These are phyloP conservation scores for Orthosia gracilis DNA, from an alignment of 2,888 invertebrate genomes.

Conservation along the genomic window DNA sequence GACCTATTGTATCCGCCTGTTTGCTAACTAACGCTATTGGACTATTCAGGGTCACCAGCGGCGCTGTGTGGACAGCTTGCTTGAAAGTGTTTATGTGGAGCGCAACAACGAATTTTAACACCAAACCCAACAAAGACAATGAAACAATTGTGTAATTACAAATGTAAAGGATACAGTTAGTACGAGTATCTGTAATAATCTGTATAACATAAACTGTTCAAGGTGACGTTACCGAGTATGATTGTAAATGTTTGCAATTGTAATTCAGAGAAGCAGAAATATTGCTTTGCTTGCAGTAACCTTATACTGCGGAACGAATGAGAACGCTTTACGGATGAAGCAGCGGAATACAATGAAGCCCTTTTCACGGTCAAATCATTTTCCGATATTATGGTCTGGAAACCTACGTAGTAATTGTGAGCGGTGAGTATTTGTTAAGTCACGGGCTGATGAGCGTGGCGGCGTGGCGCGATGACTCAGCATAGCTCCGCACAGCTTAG, in stretches of 20 bases:
- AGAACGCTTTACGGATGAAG: conserved; percentile 47
- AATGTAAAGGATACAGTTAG: conserved; percentile 54
- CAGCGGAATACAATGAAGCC: conserved; percentile 67
- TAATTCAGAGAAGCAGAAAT: conserved; percentile 54
- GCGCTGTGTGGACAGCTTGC: conserved; percentile 72
- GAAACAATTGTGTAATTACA: conserved; percentile 62
- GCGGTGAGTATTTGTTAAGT: conserved; percentile 78
- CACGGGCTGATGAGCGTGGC: conserved; percentile 79
- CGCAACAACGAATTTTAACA: conserved; percentile 63
- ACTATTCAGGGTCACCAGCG: conserved; percentile 76
- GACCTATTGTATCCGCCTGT: conserved; percentile 75
- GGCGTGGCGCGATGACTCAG: conserved; percentile 60
- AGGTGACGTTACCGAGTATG: conserved; percentile 47
- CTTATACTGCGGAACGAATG: conserved; percentile 50
- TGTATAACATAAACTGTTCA: conserved; percentile 47
- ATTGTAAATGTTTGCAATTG: conserved; percentile 60
- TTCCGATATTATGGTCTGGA: conserved; percentile 73
- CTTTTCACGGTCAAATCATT: conserved; percentile 84
- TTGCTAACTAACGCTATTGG: conserved; percentile 77
- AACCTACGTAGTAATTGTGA: conserved; percentile 73
- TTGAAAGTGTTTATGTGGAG: conserved; percentile 64
- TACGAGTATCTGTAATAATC: conserved; percentile 15
- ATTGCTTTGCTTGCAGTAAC: conserved; percentile 43
- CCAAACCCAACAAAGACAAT: conserved; percentile 61
- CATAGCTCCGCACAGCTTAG: conserved; percentile 41